phyloP scores from a whole-genome alignment of 2,797 vertebrate species.

The Cetoscarus ocellatus region DNA sequence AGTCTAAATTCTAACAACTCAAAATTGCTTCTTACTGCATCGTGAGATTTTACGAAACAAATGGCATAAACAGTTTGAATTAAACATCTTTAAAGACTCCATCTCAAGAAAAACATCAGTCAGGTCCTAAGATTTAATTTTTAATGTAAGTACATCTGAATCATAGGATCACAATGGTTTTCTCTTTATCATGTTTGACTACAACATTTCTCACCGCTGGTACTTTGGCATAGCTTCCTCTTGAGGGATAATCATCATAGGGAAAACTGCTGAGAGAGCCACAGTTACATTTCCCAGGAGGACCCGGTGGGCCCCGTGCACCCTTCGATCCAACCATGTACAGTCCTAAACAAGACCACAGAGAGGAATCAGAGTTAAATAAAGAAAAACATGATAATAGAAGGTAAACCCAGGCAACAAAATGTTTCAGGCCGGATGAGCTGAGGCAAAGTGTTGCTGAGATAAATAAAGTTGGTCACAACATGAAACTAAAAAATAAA shows the following conservation, averaged over 20 bases:
- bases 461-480: conserved; percentile 17
- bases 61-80: too few relatives aligned
- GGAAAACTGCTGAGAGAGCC: conserved; percentile 83
- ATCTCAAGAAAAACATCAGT: background rate
- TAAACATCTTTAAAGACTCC: background rate
- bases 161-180: background rate
- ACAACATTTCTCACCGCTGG: conserved; percentile 87
- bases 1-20: background rate
- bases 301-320: conserved; percentile 91
- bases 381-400: background rate
- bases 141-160: background rate
- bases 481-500: conserved; percentile 43
- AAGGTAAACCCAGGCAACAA: too few relatives aligned
- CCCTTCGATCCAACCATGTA: conserved; percentile 93
- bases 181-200: background rate
- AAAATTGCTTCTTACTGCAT: background rate
- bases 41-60: background rate
- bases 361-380: background rate
- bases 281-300: conserved; percentile 93
- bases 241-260: conserved; percentile 83
- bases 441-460: background rate
- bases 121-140: background rate
- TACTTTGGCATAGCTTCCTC: conserved; percentile 87
- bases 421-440: conserved; percentile 1
- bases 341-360: conserved; percentile 82